Evolutionary conservation across 2,113 vertebrate species (phyloP), one percentile per base, ranked within the genome.

Genomic region (Aythya baeri): DNA sequence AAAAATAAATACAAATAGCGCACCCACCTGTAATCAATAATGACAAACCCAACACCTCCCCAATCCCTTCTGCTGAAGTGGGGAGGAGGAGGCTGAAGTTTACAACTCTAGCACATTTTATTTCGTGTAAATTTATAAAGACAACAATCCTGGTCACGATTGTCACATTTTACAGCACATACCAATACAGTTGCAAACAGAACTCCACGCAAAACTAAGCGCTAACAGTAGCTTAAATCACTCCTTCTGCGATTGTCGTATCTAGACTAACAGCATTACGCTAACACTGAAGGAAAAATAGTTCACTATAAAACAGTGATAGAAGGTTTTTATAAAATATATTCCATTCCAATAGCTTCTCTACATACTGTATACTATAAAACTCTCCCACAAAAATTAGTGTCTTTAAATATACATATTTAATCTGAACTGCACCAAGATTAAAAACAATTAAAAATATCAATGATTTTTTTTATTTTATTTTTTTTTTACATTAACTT

Each of bases 251-350:
- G 97, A 98, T 98, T 97, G 97, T 97, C 96, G 0, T 58, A 76
- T 79, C 97, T 97, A 97, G 87, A 85, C 97, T 97, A 97, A 96
- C 95, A 97, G 89, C 66, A 96, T 91, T 81, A 85, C 91, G 34
- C 97, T 97, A 97, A 97, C 97, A 97, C 92, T 94, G 91, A 97
- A 61, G 93, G 66, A 96, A 96, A 96, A 97, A 97, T 95, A 98
- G 92, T 92, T 98, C 96, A 96, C 96, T 97, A 97, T 97, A 98
- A 98, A 98, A 98, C 96, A 97, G 97, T 97, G 97, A 98, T 97
- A 97, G 95, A 97, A 97, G 38, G 86, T 97, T 95, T 97, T 97
- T 97, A 98, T 97, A 98, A 98, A 98, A 98, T 98, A 98, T 97
- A 98, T 97, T 98, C 97, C 97, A 97, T 97, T 97, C 97, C 96